phyloP scores from a whole-genome alignment of 2,888 invertebrate genomes.

The Ecdyonurus torrentis region DNA sequence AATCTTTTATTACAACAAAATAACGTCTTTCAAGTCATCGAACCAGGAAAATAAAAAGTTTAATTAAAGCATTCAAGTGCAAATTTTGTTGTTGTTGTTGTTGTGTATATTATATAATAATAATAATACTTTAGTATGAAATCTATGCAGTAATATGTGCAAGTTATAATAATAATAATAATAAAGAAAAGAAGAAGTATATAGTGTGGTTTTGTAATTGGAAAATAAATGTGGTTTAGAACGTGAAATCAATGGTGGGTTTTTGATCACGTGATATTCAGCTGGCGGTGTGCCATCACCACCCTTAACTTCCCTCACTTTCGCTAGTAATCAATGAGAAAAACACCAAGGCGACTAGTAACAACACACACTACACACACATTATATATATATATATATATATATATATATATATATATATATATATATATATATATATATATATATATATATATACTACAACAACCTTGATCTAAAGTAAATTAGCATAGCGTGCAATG shows the following conservation, averaged over 20 bases:
- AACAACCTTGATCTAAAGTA: background rate
- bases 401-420: background rate
- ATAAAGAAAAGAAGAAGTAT: background rate
- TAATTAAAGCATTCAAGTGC: too few relatives aligned
- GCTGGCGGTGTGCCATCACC: background rate
- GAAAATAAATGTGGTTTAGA: background rate
- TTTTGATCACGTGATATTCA: background rate
- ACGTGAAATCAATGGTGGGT: background rate
- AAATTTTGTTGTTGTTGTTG: too few relatives aligned
- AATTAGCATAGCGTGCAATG: too few relatives aligned
- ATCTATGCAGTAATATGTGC: too few relatives aligned
- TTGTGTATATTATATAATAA: too few relatives aligned
- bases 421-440: background rate
- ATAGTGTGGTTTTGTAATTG: background rate
- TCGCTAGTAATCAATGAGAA: background rate
- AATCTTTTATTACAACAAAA: too few relatives aligned
- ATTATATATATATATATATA: background rate
- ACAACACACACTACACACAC: background rate
- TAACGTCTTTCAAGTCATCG: too few relatives aligned
- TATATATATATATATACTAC: background rate
- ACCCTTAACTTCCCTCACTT: background rate
- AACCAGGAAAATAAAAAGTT: too few relatives aligned
- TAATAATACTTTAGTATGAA: too few relatives aligned
- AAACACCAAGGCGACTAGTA: background rate
- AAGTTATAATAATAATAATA: too few relatives aligned